Evolutionary conservation across 2,113 vertebrate species (phyloP).

Genomic region (Marcusenius ussheri): DNA sequence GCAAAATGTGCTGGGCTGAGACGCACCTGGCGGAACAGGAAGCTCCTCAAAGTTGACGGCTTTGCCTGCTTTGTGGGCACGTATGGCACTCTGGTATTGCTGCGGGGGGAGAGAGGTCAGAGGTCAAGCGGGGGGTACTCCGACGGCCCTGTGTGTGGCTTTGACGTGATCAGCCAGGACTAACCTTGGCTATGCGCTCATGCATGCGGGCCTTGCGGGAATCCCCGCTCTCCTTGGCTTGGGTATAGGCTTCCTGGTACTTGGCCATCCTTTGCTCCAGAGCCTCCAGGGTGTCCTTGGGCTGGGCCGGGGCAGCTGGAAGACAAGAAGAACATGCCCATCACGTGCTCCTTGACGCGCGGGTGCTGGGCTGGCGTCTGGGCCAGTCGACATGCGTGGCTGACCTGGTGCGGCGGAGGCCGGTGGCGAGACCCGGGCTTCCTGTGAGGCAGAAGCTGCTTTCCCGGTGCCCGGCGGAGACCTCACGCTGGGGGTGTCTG

Average conservation of each 20-base stretch:
- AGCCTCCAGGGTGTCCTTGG: slow-evolving; percentile 73
- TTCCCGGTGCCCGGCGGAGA: slow-evolving; percentile 13
- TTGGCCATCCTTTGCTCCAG: slow-evolving; percentile 80
- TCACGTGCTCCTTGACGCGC: background rate
- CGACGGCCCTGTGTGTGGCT: background rate
- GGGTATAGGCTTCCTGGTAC: slow-evolving; percentile 73
- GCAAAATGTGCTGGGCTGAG: background rate
- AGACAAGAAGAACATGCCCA: background rate
- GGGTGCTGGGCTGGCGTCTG: background rate
- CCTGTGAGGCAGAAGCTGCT: slow-evolving; percentile 20
- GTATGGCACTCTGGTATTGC: slow-evolving; percentile 94
- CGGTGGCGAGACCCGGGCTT: slow-evolving; percentile 5
- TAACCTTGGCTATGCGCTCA: slow-evolving; percentile 86
- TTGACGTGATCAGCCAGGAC: background rate
- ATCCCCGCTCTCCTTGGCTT: slow-evolving; percentile 76
- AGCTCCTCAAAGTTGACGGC: slow-evolving; percentile 79
- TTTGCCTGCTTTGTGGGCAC: slow-evolving; percentile 76
- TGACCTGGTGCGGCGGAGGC: slow-evolving; percentile 43
- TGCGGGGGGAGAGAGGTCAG: slow-evolving; percentile 42
- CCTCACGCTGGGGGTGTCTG: background rate
- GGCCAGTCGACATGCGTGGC: background rate
- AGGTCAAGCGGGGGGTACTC: background rate
- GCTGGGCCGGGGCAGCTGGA: slow-evolving; percentile 48
- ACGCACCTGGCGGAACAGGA: slow-evolving; percentile 83
- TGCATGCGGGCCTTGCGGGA: slow-evolving; percentile 91